A percentile compares a stretch with the other conserved stretches of the same genome.
phyloP scores from a whole-genome alignment of 1,140 invertebrate species.

The Drosophila lacertosa region DNA sequence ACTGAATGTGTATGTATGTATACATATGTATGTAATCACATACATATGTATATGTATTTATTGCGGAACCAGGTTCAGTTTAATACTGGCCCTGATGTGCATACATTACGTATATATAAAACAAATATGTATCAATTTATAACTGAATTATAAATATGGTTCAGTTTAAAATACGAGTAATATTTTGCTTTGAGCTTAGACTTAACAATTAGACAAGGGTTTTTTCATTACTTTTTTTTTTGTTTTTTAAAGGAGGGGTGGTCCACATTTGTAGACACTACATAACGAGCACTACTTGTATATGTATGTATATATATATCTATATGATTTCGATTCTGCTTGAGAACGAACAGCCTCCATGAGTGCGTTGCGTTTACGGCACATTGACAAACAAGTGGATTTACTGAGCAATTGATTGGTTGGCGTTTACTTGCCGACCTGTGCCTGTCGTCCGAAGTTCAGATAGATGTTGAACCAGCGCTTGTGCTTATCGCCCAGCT shows the following conservation, averaged over 20 bases:
- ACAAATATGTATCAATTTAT: constrained; percentile 2
- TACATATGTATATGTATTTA: not conserved
- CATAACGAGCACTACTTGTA: constrained; percentile 17
- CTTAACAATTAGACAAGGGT: constrained; percentile 11
- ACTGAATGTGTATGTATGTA: not conserved
- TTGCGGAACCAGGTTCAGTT: not conserved
- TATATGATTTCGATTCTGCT: constrained; percentile 31
- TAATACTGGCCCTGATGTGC: not conserved
- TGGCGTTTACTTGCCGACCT: constrained; percentile 1
- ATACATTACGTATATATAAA: not conserved
- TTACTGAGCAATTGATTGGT: not conserved
- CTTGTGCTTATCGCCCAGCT: constrained; percentile 64
- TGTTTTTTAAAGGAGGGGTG: not conserved
- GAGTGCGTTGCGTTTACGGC: constrained; percentile 30
- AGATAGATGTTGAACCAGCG: constrained; percentile 78
- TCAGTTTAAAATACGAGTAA: constrained; percentile 16
- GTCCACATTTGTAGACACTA: constrained; percentile 14
- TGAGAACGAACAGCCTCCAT: constrained; percentile 45
- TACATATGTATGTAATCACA: not conserved
- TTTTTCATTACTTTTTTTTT: not conserved
- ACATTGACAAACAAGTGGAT: constrained; percentile 9
- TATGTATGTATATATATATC: constrained; percentile 16
- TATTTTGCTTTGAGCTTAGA: constrained; percentile 34
- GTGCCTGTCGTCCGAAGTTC: constrained; percentile 59
- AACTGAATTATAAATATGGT: constrained; percentile 12